Conservation (phyloP, 2,797 vertebrate genomes). For the Spizella passerina region DNA sequence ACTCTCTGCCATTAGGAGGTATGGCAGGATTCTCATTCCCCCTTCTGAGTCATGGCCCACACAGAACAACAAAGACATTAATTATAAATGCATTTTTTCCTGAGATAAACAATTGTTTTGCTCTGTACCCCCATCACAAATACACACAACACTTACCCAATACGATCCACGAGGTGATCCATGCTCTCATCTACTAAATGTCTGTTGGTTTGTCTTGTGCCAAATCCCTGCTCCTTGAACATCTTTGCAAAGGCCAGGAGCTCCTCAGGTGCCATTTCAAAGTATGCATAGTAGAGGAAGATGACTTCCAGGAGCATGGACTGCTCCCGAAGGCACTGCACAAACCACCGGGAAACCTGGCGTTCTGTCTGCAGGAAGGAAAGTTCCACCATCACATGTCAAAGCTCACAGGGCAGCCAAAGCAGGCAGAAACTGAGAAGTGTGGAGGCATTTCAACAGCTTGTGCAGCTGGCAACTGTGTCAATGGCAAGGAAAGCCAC, state of each 20-base stretch:
- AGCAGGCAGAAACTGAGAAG: not conserved
- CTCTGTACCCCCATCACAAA: not conserved
- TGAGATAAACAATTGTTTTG: not conserved
- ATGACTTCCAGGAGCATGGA: conserved; percentile 94
- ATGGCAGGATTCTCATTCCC: not conserved
- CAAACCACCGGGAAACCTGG: conserved; percentile 94
- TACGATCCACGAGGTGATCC: conserved; percentile 91
- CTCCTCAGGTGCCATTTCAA: conserved; percentile 91
- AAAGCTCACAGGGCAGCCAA: not conserved
- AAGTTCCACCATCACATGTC: not conserved
- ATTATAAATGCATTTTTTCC: not conserved
- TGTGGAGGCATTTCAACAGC: not conserved
- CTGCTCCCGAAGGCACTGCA: conserved; percentile 94
- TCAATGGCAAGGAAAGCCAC: not conserved
- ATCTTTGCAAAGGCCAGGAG: conserved; percentile 88
- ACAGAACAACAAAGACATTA: not conserved
- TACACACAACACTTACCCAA: conserved; percentile 80
- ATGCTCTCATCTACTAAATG: conserved; percentile 94
- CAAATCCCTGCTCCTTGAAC: conserved; percentile 97
- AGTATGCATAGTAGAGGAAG: conserved; percentile 96
- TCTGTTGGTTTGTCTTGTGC: conserved; percentile 91
- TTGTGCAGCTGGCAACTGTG: not conserved
- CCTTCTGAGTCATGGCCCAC: accelerated
- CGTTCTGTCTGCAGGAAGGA: conserved; percentile 85
- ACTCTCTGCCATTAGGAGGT: not conserved